These are phyloP conservation scores for Gasterosteus aculeatus DNA, from an alignment of 2,113 vertebrate species.

Conservation along the genomic window DNA sequence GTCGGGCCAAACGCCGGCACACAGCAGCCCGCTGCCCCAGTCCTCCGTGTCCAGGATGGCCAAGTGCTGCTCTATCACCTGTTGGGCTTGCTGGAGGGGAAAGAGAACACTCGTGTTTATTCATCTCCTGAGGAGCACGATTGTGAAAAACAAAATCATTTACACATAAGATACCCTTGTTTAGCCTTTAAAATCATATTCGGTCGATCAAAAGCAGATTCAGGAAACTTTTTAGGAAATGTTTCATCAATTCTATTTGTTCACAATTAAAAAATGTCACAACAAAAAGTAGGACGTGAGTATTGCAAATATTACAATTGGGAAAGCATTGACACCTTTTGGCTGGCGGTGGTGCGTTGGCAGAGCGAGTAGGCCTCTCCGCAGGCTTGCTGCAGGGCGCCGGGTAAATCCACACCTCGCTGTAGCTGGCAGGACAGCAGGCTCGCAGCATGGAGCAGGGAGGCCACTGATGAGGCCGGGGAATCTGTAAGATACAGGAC, in stretches of 20 bases:
- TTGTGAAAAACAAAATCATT: background rate
- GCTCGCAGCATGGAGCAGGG: conserved; percentile 86
- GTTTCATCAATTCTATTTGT: no score
- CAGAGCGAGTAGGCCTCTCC: conserved; percentile 85
- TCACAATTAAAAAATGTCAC: no score
- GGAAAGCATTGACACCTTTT: conserved; percentile 81
- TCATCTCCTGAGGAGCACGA: background rate
- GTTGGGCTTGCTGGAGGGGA: conserved; percentile 82
- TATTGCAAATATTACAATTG: background rate
- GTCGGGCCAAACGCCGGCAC: conserved; percentile 92
- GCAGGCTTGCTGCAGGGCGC: conserved; percentile 89
- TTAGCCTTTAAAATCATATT: background rate
- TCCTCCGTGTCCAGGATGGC: conserved; percentile 80
- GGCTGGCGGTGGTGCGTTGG: conserved; percentile 84
- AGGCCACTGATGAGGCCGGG: conserved; percentile 84
- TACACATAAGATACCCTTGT: background rate
- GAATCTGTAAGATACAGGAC: conserved; percentile 80
- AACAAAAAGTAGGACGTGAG: no score
- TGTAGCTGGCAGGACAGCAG: conserved; percentile 89
- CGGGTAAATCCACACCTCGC: conserved; percentile 87
- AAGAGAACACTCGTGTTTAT: background rate
- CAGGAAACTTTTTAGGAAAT: background rate
- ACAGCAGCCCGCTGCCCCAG: conserved; percentile 86
- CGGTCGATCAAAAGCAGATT: background rate
- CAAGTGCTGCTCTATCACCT: conserved; percentile 85